Evolutionary conservation across 2,888 invertebrate genomes (phyloP), one percentile per base, ranked within the genome.

Genomic region (Lasioglossum villosulum): DNA sequence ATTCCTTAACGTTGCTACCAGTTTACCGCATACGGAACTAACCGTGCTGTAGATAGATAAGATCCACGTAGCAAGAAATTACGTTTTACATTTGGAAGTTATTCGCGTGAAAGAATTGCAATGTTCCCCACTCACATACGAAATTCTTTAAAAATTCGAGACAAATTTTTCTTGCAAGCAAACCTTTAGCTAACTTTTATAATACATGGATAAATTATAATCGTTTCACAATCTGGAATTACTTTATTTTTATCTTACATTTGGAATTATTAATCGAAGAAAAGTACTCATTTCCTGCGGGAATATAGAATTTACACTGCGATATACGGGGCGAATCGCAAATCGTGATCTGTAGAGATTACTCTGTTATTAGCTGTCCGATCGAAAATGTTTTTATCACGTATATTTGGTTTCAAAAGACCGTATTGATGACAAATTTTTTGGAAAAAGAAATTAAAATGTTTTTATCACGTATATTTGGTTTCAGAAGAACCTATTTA

Each of bases 1-100:
- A 80, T 78, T 66, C 71, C 78, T 75, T 59, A 34, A 80, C 82
- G 42, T 75, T 12, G 30, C 5, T 12, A n/a, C 27, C 70, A 52
- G 39, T 30, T 37, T 56, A 56, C 56, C 12, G 56, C 56, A 52
- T 48, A 81, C 4, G 34, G 4, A 30, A 42, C 19, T 66, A 16
- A 59, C 27, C 19, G 23, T 48, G 4, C 0, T 14, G 68, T 27
- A 39, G 19, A 27, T 19, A 56, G 37, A 30, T 30, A 16, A 30
- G 27, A 30, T 63, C 75, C 19, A 34, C 19, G 23, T 10, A 4
- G 19, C 19, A 23, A 66, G 66, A 19, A 66, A 66, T 37, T 66
- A 19, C 19, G 19, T 19, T 66, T 66, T 0, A 19, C 1, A 23
- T 19, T 66, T 5, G 14, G 16, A 5, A 30, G n/a, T n/a, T n/a